Conservation (phyloP, 2,113 vertebrate genomes). For the Formicarius rufipectus region DNA sequence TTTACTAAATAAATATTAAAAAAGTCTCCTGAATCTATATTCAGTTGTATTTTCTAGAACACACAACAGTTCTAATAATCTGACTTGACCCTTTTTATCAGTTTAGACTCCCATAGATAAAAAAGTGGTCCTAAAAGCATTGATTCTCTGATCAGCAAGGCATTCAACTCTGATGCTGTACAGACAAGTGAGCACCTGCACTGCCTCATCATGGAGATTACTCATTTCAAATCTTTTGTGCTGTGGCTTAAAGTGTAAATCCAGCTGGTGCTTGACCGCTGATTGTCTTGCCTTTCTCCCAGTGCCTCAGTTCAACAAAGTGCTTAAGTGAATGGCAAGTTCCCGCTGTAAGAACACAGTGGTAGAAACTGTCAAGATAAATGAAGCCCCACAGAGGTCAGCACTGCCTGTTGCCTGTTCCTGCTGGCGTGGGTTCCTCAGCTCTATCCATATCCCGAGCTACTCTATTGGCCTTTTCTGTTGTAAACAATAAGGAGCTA, state of each 20-base stretch:
- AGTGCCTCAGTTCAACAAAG: neutral
- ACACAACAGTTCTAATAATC: neutral
- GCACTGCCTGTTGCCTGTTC: neutral
- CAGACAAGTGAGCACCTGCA: neutral
- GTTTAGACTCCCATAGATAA: neutral
- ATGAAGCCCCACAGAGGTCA: neutral
- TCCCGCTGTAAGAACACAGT: neutral
- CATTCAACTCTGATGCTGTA: neutral
- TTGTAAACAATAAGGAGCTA: accelerated
- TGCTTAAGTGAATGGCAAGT: neutral
- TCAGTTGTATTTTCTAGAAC: constrained; percentile 25
- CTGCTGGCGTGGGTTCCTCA: neutral
- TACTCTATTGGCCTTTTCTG: neutral
- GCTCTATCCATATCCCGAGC: accelerated
- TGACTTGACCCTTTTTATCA: neutral
- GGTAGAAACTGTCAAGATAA: neutral
- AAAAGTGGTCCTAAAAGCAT: neutral
- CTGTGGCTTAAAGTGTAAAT: neutral
- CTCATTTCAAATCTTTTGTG: neutral
- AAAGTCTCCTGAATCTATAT: neutral
- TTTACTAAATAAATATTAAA: constrained; percentile 67
- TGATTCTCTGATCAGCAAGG: neutral
- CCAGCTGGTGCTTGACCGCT: neutral
- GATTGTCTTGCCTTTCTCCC: neutral
- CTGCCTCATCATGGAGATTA: neutral